These are phyloP conservation scores for Aphelenchoides avenae DNA, from an alignment of 1,140 invertebrate genomes.

Conservation along the genomic window DNA sequence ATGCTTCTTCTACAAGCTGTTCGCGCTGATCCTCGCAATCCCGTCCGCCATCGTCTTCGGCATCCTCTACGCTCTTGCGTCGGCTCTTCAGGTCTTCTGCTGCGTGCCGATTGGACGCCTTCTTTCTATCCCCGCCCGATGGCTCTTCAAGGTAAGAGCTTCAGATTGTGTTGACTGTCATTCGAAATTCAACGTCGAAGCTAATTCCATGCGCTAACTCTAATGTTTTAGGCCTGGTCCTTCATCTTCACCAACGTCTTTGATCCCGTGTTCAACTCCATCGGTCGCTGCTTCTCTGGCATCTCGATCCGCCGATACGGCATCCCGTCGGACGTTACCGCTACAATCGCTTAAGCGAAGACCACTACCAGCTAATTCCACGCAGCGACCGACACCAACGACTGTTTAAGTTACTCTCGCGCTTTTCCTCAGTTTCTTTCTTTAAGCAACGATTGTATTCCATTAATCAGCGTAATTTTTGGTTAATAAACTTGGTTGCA, in stretches of 20 bases:
- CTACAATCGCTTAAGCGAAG: conserved; percentile 24
- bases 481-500: too few species aligned
- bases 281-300: conserved; percentile 15
- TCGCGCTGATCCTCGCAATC: conserved; percentile 22
- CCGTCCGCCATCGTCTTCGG: conserved; percentile 14
- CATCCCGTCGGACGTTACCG: conserved; percentile 27
- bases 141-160: conserved; percentile 40
- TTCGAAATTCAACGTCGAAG: conserved; percentile 18
- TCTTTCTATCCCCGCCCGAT: conserved; percentile 26
- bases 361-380: not conserved
- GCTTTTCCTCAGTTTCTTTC: not conserved
- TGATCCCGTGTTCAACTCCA: conserved; percentile 23
- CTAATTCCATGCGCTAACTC: conserved; percentile 20
- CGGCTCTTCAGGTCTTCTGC: conserved; percentile 24
- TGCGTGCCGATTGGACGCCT: conserved; percentile 23
- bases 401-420: not conserved
- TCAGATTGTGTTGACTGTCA: too few species aligned
- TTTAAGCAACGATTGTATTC: too few species aligned
- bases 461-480: too few species aligned
- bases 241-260: conserved; percentile 23
- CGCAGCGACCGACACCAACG: not conserved
- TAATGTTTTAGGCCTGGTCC: conserved; percentile 27
- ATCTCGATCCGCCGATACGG: conserved; percentile 29
- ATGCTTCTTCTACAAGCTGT: conserved; percentile 60
- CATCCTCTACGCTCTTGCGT: conserved; percentile 28